Evolutionary conservation across 2,113 vertebrate species (phyloP).

Genomic region (Scomber scombrus): DNA sequence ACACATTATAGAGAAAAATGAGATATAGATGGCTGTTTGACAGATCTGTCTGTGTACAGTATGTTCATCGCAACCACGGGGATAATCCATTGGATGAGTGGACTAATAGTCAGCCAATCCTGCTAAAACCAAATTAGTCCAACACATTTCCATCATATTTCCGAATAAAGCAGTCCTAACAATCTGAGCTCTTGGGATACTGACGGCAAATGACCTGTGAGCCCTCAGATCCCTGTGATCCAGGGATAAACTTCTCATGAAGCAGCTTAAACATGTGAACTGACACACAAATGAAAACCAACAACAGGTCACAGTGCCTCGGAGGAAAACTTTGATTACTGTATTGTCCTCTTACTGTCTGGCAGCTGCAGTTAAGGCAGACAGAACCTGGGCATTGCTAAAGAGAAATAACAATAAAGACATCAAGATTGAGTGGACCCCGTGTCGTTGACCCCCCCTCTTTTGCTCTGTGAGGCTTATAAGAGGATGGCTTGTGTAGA

Average conservation of each 20-base stretch:
- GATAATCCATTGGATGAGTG: constrained; percentile 81
- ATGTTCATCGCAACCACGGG: constrained; percentile 58
- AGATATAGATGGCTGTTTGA: constrained; percentile 47
- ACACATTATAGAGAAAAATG: constrained; percentile 26
- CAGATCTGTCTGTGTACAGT: constrained; percentile 56
- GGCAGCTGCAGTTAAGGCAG: neutral
- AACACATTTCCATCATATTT: constrained; percentile 81
- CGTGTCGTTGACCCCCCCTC: neutral
- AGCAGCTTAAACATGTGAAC: constrained; percentile 73
- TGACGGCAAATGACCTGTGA: constrained; percentile 78
- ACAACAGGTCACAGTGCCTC: constrained; percentile 73
- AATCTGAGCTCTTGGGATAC: constrained; percentile 73
- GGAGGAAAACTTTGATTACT: constrained; percentile 58
- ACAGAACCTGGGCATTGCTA: constrained; percentile 22
- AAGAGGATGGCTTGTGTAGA: constrained; percentile 62
- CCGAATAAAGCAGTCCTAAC: constrained; percentile 71
- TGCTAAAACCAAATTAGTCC: constrained; percentile 83
- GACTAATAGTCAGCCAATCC: constrained; percentile 82
- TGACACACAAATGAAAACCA: constrained; percentile 75
- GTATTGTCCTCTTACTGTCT: constrained; percentile 17
- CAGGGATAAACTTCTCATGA: constrained; percentile 75
- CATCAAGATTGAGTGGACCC: constrained; percentile 37
- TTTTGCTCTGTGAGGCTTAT: constrained; percentile 50
- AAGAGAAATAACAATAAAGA: constrained; percentile 33
- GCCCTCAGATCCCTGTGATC: constrained; percentile 78